Percentiles rank a stretch among this genome's conserved stretches.
phyloP scores from a whole-genome alignment of 1,140 invertebrate genomes.

The Agraylea sexmaculata region DNA sequence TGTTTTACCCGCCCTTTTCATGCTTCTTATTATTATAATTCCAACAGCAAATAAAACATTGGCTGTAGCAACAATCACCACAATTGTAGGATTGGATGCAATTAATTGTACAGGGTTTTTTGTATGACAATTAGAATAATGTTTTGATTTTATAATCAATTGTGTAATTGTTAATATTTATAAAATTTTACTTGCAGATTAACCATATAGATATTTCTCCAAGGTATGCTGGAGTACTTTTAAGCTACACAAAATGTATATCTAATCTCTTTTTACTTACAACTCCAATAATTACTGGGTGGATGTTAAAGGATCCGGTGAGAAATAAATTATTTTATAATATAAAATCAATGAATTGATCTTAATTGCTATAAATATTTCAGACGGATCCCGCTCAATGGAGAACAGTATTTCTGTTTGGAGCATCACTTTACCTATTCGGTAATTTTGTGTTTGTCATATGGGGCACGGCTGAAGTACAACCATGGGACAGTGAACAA shows the following conservation, averaged over 20 bases:
- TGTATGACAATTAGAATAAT: conserved; percentile 4
- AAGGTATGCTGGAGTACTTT: neutral
- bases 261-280: neutral
- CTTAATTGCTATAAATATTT: neutral
- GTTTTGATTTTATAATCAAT: too few relatives aligned
- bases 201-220: conserved; percentile 1
- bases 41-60: conserved; percentile 18
- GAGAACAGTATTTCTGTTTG: neutral
- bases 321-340: conserved; percentile 2
- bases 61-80: conserved; percentile 4
- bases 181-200: too few relatives aligned
- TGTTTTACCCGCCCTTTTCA: conserved; percentile 1
- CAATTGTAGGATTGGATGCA: conserved; percentile 1
- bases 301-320: conserved; percentile 8
- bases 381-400: neutral
- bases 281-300: conserved; percentile 5
- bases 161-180: too few relatives aligned
- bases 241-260: neutral
- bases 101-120: conserved; percentile 5
- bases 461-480: neutral
- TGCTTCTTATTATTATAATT: conserved; percentile 4
- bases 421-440: neutral
- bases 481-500: conserved; percentile 1
- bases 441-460: neutral
- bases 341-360: neutral